These are phyloP conservation scores for Anthopleura sola DNA, from an alignment of 64 coral and sea anemone species.

Conservation along the genomic window DNA sequence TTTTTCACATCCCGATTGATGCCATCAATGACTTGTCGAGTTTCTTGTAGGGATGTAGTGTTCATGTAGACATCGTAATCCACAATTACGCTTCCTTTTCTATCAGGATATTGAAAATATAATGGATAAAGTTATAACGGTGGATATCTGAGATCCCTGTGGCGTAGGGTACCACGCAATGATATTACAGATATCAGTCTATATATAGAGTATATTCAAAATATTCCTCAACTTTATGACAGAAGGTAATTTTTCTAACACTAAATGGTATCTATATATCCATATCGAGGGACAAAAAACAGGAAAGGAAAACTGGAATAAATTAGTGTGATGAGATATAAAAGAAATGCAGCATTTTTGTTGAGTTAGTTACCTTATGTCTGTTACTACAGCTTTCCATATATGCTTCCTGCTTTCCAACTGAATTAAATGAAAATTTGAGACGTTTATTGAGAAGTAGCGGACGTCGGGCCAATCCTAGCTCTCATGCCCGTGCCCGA, in stretches of 20 bases:
- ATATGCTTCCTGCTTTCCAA: neutral
- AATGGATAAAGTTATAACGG: neutral
- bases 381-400: neutral
- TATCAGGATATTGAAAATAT: neutral
- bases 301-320: no score
- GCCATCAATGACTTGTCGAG: neutral
- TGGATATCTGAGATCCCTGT: neutral
- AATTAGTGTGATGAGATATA: no score
- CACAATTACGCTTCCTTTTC: conserved; percentile 1
- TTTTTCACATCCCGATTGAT: neutral
- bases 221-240: no score
- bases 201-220: no score
- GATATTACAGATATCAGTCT: no score
- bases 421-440: neutral
- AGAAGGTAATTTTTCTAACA: no score
- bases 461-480: no score
- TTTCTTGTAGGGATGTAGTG: neutral
- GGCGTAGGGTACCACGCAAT: no score
- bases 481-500: no score
- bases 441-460: neutral
- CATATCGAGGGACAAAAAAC: no score
- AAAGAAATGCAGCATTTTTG: no score
- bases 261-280: no score
- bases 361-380: neutral
- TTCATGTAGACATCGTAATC: neutral